A percentile compares a stretch with the other conserved stretches of the same genome.
Conservation (phyloP, 1,140 invertebrate species). For the Caenorhabditis brenneri region DNA sequence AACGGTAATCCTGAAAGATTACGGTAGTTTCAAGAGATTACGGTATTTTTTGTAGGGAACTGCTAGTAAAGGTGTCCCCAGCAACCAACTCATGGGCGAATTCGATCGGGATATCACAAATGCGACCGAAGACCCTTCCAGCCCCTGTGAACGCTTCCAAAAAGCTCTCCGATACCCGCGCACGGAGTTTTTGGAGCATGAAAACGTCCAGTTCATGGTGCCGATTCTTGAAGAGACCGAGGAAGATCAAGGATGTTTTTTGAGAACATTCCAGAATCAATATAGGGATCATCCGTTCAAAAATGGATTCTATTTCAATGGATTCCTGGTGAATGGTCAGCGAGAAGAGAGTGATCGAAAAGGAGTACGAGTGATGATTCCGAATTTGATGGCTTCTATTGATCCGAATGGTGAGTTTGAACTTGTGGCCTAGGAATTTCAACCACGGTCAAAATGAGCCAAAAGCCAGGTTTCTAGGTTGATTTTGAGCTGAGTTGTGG, state of each 20-base stretch:
- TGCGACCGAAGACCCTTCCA: not conserved
- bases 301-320: not conserved
- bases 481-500: too few relatives aligned
- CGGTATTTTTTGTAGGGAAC: too few relatives aligned
- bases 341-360: too few relatives aligned
- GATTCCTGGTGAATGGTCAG: not conserved
- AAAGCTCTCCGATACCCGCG: not conserved
- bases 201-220: constrained; percentile 11
- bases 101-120: not conserved
- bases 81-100: not conserved
- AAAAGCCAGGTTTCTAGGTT: too few relatives aligned
- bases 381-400: too few relatives aligned
- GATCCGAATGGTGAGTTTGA: too few relatives aligned
- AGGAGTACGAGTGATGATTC: not conserved
- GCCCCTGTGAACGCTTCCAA: not conserved
- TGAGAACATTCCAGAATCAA: not conserved
- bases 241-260: not conserved
- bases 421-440: too few relatives aligned
- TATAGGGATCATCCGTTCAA: not conserved
- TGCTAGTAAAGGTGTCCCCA: not conserved
- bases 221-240: not conserved
- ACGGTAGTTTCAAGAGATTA: too few relatives aligned
- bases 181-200: not conserved
- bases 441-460: too few relatives aligned
- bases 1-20: not conserved